Conservation (phyloP, 2,888 invertebrate species). For the Synergus umbraculus region DNA sequence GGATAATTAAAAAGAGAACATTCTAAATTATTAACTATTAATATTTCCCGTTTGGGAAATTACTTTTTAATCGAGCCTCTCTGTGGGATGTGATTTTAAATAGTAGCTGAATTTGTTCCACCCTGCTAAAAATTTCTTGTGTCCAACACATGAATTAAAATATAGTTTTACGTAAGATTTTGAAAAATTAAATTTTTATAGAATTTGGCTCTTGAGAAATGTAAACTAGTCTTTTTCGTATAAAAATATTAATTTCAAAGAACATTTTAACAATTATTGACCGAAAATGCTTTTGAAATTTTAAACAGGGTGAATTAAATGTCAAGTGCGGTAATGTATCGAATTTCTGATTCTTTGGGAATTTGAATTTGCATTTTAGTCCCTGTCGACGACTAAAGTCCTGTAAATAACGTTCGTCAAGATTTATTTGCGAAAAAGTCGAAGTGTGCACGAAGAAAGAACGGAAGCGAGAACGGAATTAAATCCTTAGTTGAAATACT, state of each 20-base stretch:
- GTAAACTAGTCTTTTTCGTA: too few relatives aligned
- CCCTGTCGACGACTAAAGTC: not conserved
- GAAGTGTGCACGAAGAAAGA: conserved; percentile 1
- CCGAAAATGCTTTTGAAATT: conserved; percentile 11
- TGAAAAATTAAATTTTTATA: too few relatives aligned
- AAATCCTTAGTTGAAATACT: conserved; percentile 10
- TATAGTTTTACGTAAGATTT: too few relatives aligned
- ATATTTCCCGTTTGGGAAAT: not conserved
- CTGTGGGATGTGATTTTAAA: not conserved
- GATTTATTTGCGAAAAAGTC: conserved; percentile 11
- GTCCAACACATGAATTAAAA: too few relatives aligned
- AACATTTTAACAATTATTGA: too few relatives aligned
- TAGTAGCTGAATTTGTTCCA: conserved; percentile 1
- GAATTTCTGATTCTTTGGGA: conserved; percentile 19
- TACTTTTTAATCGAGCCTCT: conserved; percentile 23
- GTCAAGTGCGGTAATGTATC: conserved; percentile 51
- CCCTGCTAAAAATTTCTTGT: conserved; percentile 5
- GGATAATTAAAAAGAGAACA: conserved; percentile 16
- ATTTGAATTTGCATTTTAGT: conserved; percentile 6
- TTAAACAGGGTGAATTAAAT: conserved; percentile 48
- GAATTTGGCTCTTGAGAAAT: too few relatives aligned
- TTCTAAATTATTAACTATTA: conserved; percentile 36
- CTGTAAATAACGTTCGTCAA: conserved; percentile 31
- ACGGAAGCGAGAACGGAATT: not conserved
- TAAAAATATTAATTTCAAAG: too few relatives aligned